Evolutionary conservation across 2,113 vertebrate species (phyloP).

Genomic region (Amphilophus citrinellus): DNA sequence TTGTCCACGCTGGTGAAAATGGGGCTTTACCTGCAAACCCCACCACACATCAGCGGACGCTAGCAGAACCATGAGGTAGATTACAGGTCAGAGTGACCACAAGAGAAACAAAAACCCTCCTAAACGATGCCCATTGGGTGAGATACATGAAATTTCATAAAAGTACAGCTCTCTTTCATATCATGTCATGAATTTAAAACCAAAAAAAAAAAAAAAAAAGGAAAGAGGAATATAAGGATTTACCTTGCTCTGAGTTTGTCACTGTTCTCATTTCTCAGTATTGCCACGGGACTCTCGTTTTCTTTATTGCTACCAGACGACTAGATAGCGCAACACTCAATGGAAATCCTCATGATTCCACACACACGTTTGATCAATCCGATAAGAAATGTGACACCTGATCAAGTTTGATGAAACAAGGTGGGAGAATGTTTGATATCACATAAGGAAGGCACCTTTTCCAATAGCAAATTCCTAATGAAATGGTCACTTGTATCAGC

Average conservation of each 20-base stretch:
- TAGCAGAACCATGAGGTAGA: slow-evolving; percentile 98
- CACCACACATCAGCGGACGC: slow-evolving; percentile 89
- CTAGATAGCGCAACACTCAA: slow-evolving; percentile 89
- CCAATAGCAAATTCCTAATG: slow-evolving; percentile 92
- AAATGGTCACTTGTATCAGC: slow-evolving; percentile 85
- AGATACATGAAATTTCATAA: slow-evolving; percentile 85
- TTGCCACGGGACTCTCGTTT: slow-evolving; percentile 75
- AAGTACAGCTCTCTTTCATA: slow-evolving; percentile 82
- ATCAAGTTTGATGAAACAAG: slow-evolving; percentile 63
- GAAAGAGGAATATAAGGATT: slow-evolving; percentile 73
- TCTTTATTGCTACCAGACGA: slow-evolving; percentile 85
- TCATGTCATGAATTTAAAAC: slow-evolving; percentile 51
- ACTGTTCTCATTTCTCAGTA: slow-evolving; percentile 61
- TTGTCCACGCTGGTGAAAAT: slow-evolving; percentile 77
- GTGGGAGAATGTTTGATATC: slow-evolving; percentile 89
- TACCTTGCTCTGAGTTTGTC: slow-evolving; percentile 66
- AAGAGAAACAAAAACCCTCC: slow-evolving; percentile 83
- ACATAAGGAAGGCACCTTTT: slow-evolving; percentile 98
- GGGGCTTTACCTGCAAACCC: slow-evolving; percentile 96
- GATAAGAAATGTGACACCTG: slow-evolving; percentile 68
- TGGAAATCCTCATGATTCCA: slow-evolving; percentile 83
- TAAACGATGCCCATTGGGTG: slow-evolving; percentile 75
- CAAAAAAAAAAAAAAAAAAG: slow-evolving; percentile 73
- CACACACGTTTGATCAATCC: slow-evolving; percentile 59
- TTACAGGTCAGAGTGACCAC: slow-evolving; percentile 95